phyloP scores from a whole-genome alignment of 1,140 invertebrate species.

The Heliconius nattereri region DNA sequence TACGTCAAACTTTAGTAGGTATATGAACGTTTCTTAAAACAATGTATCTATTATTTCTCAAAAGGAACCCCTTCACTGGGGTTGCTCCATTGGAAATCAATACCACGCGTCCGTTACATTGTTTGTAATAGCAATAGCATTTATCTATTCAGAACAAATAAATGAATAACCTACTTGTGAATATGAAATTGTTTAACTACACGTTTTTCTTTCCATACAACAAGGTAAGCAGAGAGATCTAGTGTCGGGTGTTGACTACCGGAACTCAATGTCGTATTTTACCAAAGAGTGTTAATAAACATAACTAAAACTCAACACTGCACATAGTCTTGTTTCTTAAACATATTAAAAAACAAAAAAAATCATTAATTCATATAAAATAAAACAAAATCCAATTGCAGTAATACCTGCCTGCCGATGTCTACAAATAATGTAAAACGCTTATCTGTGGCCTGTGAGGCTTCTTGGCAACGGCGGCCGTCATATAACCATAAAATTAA shows the following conservation, averaged over 20 bases:
- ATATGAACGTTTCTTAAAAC: too few relatives aligned
- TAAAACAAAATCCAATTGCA: background rate
- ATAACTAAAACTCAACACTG: too few relatives aligned
- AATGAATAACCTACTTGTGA: too few relatives aligned
- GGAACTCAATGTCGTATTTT: too few relatives aligned
- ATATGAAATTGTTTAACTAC: background rate
- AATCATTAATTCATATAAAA: background rate
- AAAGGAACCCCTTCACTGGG: background rate
- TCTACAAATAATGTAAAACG: slow-evolving; percentile 1
- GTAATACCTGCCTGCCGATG: background rate
- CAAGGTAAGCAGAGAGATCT: too few relatives aligned
- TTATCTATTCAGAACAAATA: background rate
- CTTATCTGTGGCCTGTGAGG: slow-evolving; percentile 2
- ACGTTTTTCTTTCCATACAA: too few relatives aligned
- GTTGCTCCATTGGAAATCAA: background rate
- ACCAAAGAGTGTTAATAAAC: too few relatives aligned
- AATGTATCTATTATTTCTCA: background rate
- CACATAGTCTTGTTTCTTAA: too few relatives aligned
- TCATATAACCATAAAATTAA: background rate
- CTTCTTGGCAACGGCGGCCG: background rate
- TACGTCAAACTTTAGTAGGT: too few relatives aligned
- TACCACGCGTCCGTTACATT: background rate
- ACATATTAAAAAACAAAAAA: too few relatives aligned
- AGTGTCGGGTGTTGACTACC: too few relatives aligned
- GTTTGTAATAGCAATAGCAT: background rate